These are phyloP conservation scores for Brachionus sp. DNA, from an alignment of 1,140 invertebrate genomes.

Conservation along the genomic window DNA sequence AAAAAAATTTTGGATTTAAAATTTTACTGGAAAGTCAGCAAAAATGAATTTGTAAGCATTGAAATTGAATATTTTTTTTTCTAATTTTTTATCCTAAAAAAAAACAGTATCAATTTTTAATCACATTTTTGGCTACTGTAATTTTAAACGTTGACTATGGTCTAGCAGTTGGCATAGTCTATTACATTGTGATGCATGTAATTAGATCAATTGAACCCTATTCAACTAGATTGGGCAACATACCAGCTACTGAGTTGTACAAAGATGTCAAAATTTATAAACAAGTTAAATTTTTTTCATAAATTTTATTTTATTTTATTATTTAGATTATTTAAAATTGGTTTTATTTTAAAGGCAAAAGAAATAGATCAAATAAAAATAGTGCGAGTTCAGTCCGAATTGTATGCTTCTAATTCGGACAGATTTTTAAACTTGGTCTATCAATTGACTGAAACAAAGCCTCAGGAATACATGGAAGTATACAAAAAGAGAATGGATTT, in stretches of 20 bases:
- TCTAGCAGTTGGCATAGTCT: conserved; percentile 49
- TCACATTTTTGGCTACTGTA: conserved; percentile 46
- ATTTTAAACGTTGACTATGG: conserved; percentile 47
- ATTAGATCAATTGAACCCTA: conserved; percentile 57
- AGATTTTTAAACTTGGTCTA: not conserved
- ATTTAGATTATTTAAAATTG: too few relatives aligned
- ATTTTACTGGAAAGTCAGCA: too few relatives aligned
- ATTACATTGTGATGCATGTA: conserved; percentile 46
- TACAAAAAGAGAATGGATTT: not conserved
- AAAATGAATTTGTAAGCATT: too few relatives aligned
- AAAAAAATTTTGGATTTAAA: not conserved
- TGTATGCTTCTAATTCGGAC: not conserved
- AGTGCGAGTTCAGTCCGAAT: not conserved
- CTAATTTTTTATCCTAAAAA: not conserved
- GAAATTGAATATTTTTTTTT: not conserved
- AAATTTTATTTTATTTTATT: too few relatives aligned
- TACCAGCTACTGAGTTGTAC: conserved; percentile 45
- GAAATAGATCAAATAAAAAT: not conserved
- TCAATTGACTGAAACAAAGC: not conserved
- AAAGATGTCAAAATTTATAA: conserved; percentile 41
- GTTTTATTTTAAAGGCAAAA: not conserved
- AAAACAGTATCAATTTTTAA: conserved; percentile 48
- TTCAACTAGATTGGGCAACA: conserved; percentile 41
- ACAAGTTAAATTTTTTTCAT: too few relatives aligned
- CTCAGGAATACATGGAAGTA: not conserved